Evolutionary conservation across 2,113 vertebrate species (phyloP), one percentile per base, ranked within the genome.

Genomic region (Panthera leo): DNA sequence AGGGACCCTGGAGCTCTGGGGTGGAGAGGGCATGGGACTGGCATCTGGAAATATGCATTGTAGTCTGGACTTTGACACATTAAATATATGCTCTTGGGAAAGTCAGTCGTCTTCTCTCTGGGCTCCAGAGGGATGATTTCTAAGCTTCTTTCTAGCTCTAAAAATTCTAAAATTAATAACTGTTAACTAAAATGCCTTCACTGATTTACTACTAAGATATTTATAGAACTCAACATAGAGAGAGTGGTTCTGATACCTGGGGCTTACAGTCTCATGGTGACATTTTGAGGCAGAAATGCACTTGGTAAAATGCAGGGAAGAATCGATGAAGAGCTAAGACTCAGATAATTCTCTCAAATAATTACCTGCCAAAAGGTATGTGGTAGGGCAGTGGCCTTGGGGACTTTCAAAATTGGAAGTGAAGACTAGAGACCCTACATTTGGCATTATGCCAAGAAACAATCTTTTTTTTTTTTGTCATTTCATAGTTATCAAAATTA

Each of bases 401-500:
- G 99, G 99, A 92, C 98, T 99, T 98, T 99, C 99, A 93, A 99
- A 99, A 98, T 99, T 99, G n/a, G 99, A 99, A 98, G 99, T 99
- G 98, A 99, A 99, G 96, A 99, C 99, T 98, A 99, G 99, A 91
- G 97, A 99, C 93, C 99, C 99, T 96, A 99, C 99, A 42, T 99
- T 99, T 97, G 99, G 98, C 98, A 99, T 99, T 99, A 99, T 99
- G 94, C 98, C 99, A 95, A 99, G 99, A 90, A 99, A 99, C 98
- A 99, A 99, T 98, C 98, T 99, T 7, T 99, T 99, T 95, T 99
- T 99, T 7, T 99, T 99, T 95, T 99, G 99, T 99, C 99, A 96
- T 99, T 99, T 97, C 99, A 99, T 99, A 99, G 99, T 97, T 99
- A 99, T 98, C 99, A 99, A 98, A 99, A 99, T 97, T 98, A 98